A percentile compares a stretch with the other conserved stretches of the same genome.
phyloP scores from a whole-genome alignment of 2,113 vertebrate species.

The Peromyscus maniculatus region DNA sequence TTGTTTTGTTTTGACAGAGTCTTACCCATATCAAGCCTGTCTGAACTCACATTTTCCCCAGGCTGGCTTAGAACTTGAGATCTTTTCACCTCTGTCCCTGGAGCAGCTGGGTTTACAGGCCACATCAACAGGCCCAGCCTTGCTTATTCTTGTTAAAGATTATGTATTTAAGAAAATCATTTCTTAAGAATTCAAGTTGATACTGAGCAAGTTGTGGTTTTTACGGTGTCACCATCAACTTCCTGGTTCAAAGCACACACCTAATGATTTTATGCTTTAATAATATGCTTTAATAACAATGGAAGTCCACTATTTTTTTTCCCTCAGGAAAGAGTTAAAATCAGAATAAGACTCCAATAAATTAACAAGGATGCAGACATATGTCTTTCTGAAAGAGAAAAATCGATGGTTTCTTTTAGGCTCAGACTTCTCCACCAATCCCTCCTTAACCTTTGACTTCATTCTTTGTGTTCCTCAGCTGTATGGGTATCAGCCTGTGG shows the following conservation, averaged over 20 bases:
- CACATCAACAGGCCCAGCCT: not conserved
- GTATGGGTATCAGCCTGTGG: not conserved
- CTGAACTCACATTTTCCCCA: not conserved
- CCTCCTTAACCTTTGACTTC: slow-evolving; percentile 10
- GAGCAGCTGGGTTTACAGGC: not conserved
- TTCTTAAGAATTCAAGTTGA: slow-evolving; percentile 41
- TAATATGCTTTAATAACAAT: not conserved
- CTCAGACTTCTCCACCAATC: not conserved
- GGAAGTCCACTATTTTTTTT: slow-evolving; percentile 32
- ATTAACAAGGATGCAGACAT: not conserved
- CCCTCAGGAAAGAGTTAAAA: slow-evolving; percentile 36
- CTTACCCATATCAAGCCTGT: not conserved
- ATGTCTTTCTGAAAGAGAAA: not conserved
- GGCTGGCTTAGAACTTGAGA: not conserved
- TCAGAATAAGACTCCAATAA: not conserved
- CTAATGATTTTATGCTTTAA: slow-evolving; percentile 34
- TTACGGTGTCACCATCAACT: not conserved
- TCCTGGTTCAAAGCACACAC: not conserved
- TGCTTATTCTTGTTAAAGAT: not conserved
- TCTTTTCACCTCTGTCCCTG: not conserved
- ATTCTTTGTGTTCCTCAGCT: not conserved
- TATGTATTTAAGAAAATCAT: not conserved
- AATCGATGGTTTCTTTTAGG: not conserved
- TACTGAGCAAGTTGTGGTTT: not conserved
- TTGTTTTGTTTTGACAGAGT: not conserved